Percentiles rank a stretch among this genome's conserved stretches.
Evolutionary conservation across 2,888 invertebrate species (phyloP).

Genomic region (Agriopis marginaria): DNA sequence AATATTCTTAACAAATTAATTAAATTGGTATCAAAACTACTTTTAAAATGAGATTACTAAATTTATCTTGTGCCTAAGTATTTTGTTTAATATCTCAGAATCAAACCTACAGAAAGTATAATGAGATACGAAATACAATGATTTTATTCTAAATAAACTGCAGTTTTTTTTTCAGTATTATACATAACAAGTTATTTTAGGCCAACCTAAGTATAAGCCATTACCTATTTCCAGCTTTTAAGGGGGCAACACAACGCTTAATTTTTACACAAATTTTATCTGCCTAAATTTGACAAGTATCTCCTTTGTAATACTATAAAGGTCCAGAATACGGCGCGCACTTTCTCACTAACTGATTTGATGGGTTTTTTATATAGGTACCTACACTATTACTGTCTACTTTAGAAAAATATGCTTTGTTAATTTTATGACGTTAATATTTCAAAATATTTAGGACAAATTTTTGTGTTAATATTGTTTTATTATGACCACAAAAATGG

Average conservation of each 20-base stretch:
- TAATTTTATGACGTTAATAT: no score
- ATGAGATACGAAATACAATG: background rate
- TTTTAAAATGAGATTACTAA: slow-evolving; percentile 24
- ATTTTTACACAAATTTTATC: no score
- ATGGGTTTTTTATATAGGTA: no score
- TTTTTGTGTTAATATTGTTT: no score
- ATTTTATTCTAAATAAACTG: slow-evolving; percentile 2
- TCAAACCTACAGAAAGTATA: slow-evolving; percentile 10
- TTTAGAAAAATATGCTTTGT: no score
- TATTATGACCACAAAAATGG: no score
- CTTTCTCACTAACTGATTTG: no score
- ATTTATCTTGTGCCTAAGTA: slow-evolving; percentile 4
- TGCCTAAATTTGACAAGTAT: no score
- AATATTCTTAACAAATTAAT: slow-evolving; percentile 11
- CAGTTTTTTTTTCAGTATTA: background rate
- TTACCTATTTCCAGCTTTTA: slow-evolving; percentile 30
- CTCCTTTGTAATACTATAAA: background rate
- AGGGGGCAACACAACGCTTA: no score
- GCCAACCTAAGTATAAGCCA: slow-evolving; percentile 44
- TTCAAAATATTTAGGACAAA: no score
- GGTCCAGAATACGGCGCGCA: no score
- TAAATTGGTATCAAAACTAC: slow-evolving; percentile 21
- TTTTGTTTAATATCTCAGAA: slow-evolving; percentile 6
- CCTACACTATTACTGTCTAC: no score
- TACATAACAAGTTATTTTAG: slow-evolving; percentile 35